These are phyloP conservation scores for Trachymyrmex septentrionalis DNA, from an alignment of 1,140 invertebrate genomes.

Conservation along the genomic window DNA sequence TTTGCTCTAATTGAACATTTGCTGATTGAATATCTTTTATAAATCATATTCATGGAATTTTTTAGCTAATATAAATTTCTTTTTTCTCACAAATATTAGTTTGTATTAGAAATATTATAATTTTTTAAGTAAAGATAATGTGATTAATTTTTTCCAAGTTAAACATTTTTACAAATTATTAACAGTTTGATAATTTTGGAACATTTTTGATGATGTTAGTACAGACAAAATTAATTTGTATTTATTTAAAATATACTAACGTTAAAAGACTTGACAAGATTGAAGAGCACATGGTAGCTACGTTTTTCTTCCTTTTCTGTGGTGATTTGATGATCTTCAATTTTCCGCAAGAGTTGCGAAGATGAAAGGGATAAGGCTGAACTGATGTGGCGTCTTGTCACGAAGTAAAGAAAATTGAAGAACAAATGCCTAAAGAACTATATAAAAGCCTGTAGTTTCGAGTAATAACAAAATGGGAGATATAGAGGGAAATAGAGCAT, in stretches of 20 bases:
- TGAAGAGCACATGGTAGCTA: background rate
- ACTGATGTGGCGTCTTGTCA: background rate
- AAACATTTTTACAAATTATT: background rate
- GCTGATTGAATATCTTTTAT: background rate
- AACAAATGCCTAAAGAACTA: conserved; percentile 8
- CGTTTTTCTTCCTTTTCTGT: background rate
- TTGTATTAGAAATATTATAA: background rate
- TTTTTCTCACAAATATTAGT: background rate
- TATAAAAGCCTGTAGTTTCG: conserved; percentile 14
- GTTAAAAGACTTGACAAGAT: background rate
- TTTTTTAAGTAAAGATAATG: background rate
- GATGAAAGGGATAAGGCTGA: background rate
- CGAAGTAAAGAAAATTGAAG: conserved; percentile 41
- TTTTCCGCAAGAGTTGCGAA: background rate
- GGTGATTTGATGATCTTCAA: conserved; percentile 22
- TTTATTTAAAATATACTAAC: background rate
- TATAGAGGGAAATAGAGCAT: background rate
- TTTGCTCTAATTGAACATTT: background rate
- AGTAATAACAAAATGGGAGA: conserved; percentile 8
- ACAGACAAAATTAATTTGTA: background rate
- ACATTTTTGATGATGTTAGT: background rate
- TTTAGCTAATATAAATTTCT: background rate
- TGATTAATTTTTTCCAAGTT: background rate
- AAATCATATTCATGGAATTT: background rate
- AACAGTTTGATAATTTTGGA: background rate